Conservation (phyloP, 2,888 invertebrate genomes). For the Pristionchus exspectatus region DNA sequence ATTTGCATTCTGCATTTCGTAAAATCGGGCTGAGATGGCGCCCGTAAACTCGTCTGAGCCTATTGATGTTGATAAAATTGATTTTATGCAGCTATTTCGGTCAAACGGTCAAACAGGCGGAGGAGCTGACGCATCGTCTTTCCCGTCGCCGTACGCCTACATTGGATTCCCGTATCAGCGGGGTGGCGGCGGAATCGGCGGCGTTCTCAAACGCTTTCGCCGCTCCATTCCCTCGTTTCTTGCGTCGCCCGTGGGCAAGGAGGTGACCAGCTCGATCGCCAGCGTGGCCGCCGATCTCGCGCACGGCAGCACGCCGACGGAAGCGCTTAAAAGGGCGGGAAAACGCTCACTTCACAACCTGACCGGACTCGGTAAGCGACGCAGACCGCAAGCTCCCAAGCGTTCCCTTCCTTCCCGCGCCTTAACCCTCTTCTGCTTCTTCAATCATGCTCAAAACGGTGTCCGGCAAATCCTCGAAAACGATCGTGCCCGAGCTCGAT, state of each 20-base stretch:
- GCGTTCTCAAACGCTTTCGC: neutral
- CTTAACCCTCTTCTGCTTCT: neutral
- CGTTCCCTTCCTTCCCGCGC: neutral
- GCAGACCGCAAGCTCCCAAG: neutral
- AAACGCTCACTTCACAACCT: neutral
- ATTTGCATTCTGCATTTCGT: constrained; percentile 11
- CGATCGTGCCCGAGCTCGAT: too few relatives aligned
- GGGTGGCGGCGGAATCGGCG: neutral
- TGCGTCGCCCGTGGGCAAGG: neutral
- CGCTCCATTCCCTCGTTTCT: neutral
- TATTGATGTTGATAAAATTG: constrained; percentile 3
- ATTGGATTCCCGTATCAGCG: neutral
- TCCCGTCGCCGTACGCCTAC: too few relatives aligned
- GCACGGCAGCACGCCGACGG: neutral
- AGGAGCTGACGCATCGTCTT: too few relatives aligned
- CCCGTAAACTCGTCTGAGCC: neutral
- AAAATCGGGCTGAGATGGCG: neutral
- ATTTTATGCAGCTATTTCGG: neutral
- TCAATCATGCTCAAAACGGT: neutral
- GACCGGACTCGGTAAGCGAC: neutral
- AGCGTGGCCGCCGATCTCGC: neutral
- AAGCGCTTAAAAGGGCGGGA: neutral
- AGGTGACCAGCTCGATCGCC: neutral
- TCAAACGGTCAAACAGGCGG: neutral
- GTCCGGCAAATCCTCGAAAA: neutral